Evolutionary conservation across 2,888 invertebrate species (phyloP), one percentile per base, ranked within the genome.

Genomic region (Pollenia angustigena): DNA sequence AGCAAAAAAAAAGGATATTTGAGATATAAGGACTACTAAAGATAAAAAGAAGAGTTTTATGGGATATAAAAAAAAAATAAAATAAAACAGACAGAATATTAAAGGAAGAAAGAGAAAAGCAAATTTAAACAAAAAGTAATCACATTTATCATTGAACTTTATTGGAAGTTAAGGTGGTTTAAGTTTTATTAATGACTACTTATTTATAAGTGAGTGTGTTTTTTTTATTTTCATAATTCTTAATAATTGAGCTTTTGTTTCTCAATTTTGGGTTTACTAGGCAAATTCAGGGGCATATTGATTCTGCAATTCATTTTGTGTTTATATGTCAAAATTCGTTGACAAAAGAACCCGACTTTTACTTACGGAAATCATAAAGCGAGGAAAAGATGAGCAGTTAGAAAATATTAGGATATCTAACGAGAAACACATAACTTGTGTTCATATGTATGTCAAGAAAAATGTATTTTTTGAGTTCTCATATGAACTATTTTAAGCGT

Each of bases 141-240:
- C 60, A 52, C 69, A 76, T 82, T 82, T 82, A 82, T 82, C 76
- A 82, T 71, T 76, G 60, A 76, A 76, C 82, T 69, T 82, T 76
- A 71, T 76, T 52, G 48, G 23, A 44, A 56, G 44, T 52, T 76
- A 4, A 68, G 46, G 8, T 56, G 56, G 18, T 68, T 68, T n/a
- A 40, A n/a, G n/a, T n/a, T 68, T 32, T 48, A 52, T 68, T 10
- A 40, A 32, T 40, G 6, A 16, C n/a, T 58, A 0, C 32, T 32
- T 6, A 6, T 32, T 32, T 32, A 32, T 4, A 6, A 32, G 32
- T 32, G 32, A 6, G 32, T 32, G 32, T 58, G 6, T 40, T 18
- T 52, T 16, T 52, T 16, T 52, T 52, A 16, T 1, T 56, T 56
- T 56, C 11, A 56, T 11, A 56, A 56, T 56, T 1, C 23, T 2